phyloP scores from a whole-genome alignment of 2,113 vertebrate species.

The Tenrec ecaudatus region DNA sequence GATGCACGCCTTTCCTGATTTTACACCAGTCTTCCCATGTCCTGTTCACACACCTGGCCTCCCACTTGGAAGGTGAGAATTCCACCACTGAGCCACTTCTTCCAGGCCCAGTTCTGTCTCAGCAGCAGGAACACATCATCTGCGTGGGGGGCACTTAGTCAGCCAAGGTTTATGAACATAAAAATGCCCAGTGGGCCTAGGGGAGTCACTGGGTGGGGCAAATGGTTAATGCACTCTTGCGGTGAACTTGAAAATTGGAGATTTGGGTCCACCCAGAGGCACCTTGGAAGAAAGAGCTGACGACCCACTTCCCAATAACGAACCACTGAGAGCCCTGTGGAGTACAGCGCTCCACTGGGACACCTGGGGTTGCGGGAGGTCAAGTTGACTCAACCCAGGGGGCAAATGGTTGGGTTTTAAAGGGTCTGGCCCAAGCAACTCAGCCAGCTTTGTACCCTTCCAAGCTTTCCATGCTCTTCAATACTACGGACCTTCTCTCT shows the following conservation, averaged over 20 bases:
- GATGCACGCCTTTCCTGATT: too few relatives aligned
- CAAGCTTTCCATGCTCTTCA: not conserved
- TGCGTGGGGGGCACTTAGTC: not conserved
- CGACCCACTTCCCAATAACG: not conserved
- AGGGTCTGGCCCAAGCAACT: not conserved
- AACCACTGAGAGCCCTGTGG: not conserved
- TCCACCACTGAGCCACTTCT: not conserved
- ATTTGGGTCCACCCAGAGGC: not conserved
- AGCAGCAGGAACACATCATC: not conserved
- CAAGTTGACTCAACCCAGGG: not conserved
- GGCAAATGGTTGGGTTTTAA: not conserved
- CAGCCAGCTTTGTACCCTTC: not conserved
- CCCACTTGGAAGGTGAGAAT: not conserved
- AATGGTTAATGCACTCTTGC: not conserved
- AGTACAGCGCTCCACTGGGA: not conserved
- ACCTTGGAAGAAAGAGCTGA: not conserved
- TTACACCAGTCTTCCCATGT: too few relatives aligned
- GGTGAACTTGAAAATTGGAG: not conserved
- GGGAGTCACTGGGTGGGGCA: not conserved
- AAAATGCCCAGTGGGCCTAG: not conserved
- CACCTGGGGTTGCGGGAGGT: not conserved
- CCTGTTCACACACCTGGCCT: too few relatives aligned
- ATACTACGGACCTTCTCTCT: not conserved
- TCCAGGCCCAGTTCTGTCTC: not conserved
- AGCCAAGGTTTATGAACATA: not conserved